Conservation (phyloP, 2,113 vertebrate genomes). For the Ophthalmolycus amberensis region DNA sequence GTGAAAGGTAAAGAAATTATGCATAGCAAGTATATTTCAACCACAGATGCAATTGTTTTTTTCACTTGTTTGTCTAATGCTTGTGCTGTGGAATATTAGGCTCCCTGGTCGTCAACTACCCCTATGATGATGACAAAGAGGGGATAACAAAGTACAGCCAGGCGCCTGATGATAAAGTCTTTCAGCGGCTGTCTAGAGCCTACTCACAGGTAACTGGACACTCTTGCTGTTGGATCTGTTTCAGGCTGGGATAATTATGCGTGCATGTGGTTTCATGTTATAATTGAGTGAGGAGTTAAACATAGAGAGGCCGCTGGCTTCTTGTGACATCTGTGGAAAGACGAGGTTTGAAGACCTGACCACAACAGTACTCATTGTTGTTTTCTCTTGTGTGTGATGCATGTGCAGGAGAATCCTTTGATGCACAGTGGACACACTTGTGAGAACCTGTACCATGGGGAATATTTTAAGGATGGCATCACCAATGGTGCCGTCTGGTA, state of each 20-base stretch:
- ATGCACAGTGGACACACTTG: constrained; percentile 95
- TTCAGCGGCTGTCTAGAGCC: constrained; percentile 89
- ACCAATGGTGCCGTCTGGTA: constrained; percentile 98
- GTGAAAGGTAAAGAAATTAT: neutral
- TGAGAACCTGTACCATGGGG: constrained; percentile 85
- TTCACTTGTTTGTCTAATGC: neutral
- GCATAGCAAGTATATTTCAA: neutral
- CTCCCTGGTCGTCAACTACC: constrained; percentile 97
- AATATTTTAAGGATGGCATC: constrained; percentile 93
- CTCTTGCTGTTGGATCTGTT: constrained; percentile 14
- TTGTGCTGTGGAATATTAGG: constrained; percentile 81
- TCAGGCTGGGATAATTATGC: constrained; percentile 3
- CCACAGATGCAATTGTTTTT: neutral
- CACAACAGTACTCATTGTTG: constrained; percentile 38
- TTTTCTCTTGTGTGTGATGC: constrained; percentile 26
- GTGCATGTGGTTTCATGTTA: constrained; percentile 8
- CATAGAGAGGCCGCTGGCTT: neutral
- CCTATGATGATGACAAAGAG: constrained; percentile 90
- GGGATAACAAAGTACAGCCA: constrained; percentile 86
- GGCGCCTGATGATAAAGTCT: constrained; percentile 92
- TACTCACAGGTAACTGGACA: constrained; percentile 90
- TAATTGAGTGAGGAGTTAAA: neutral
- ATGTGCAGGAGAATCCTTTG: constrained; percentile 87
- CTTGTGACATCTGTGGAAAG: constrained; percentile 3
- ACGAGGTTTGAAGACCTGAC: constrained; percentile 21